Conservation (phyloP, 1,140 invertebrate species). For the Mamestra configurata region DNA sequence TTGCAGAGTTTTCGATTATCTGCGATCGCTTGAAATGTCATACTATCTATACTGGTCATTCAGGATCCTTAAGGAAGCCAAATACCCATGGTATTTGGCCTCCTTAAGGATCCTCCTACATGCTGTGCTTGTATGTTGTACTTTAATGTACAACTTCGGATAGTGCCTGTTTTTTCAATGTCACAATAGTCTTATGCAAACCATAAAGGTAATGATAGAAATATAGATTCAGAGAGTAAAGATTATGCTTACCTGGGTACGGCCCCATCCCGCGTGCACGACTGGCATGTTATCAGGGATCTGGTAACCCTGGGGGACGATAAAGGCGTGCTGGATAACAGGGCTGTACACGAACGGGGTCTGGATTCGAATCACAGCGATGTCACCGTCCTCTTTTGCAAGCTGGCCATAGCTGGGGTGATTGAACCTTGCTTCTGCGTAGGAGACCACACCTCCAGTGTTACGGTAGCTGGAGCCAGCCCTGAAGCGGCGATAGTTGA, state of each 20-base stretch:
- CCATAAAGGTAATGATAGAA: too few species aligned
- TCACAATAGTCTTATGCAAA: too few species aligned
- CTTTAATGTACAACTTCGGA: too few species aligned
- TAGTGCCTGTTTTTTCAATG: too few species aligned
- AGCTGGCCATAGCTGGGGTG: slow-evolving; percentile 66
- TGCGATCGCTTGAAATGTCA: too few species aligned
- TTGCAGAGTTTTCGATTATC: too few species aligned
- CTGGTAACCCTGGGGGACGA: slow-evolving; percentile 52
- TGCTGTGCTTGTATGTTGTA: too few species aligned
- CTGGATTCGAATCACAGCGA: slow-evolving; percentile 62
- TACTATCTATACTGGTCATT: too few species aligned
- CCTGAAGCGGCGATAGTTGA: slow-evolving; percentile 64
- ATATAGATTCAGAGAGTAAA: not conserved
- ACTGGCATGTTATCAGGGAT: slow-evolving; percentile 67
- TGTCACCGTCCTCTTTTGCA: slow-evolving; percentile 66
- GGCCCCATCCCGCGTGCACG: slow-evolving; percentile 74
- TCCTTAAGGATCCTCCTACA: too few species aligned
- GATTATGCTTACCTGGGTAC: slow-evolving; percentile 60
- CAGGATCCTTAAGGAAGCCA: too few species aligned
- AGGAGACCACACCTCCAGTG: slow-evolving; percentile 61
- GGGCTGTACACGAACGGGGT: slow-evolving; percentile 58
- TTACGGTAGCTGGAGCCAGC: slow-evolving; percentile 68
- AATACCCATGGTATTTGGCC: too few species aligned
- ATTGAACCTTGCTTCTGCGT: slow-evolving; percentile 57
- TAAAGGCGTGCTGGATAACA: slow-evolving; percentile 60